Evolutionary conservation across 2,113 vertebrate genomes (phyloP), one percentile per base, ranked within the genome.

Genomic region (Piaya cayana): DNA sequence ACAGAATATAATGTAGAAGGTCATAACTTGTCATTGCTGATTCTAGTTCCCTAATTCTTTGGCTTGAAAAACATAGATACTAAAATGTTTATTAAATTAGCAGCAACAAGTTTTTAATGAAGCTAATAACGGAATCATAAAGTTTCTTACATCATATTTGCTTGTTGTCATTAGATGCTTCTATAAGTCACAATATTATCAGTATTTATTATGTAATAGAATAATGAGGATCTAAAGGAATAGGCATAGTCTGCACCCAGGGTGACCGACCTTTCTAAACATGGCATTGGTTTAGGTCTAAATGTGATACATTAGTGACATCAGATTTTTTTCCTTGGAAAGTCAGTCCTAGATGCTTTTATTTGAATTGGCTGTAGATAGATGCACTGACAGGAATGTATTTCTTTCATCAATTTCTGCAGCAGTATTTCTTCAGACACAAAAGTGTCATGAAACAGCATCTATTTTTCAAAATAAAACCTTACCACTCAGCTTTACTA

Each of bases 241-340:
- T 9, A 75, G 11, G 13, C 5, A 2, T 21, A 52, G 5, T 49
- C 23, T 69, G 5, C 22, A 79, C 2, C 10, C 1, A 1, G 13
- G 1, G 3, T 1, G 1, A 52, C 14, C 55, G 43, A 72, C 17
- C 5, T 59, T 75, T 79, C 19, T 50, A 36, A 72, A 20, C 2
- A 4, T 8, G 81, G 5, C 3, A 14, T 70, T 47, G 29, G 11
- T 25, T 77, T 74, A 36, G 7, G 12, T 37, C 8, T 34, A 72
- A 82, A 39, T 68, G 9, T 45, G 9, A 22, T 29, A 55, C 1
- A 4, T n/a, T 43, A 26, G 26, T 70, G 29, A 2, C 7, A 69
- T 37, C 11, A 39, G 17, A 32, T 55, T 55, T 47, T 52, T 67
- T 53, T 42, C 9, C 32, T 63, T 65, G 27, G 69, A 69, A 87